Conservation (phyloP, 2,113 vertebrate genomes). For the Muntiacus reevesi region DNA sequence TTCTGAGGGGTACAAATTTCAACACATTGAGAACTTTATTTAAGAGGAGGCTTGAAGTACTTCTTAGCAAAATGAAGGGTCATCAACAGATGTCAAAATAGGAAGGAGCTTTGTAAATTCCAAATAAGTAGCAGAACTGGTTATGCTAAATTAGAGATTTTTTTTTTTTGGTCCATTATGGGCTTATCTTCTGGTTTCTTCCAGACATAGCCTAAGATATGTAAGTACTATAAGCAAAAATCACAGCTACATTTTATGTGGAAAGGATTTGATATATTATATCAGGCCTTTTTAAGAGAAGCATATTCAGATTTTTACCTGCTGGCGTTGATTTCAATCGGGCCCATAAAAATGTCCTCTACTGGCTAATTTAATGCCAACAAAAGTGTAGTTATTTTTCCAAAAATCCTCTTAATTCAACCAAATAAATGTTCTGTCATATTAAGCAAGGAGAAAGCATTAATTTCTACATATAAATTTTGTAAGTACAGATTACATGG, state of each 20-base stretch:
- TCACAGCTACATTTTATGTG: neutral
- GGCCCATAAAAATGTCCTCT: neutral
- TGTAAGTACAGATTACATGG: neutral
- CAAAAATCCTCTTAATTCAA: neutral
- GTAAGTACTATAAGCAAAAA: neutral
- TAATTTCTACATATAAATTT: constrained; percentile 6
- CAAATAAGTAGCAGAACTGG: neutral
- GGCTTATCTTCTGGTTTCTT: neutral
- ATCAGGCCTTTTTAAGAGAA: neutral
- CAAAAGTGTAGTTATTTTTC: neutral
- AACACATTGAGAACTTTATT: neutral
- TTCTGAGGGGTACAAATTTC: neutral
- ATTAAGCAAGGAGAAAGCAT: neutral
- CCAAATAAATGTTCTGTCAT: neutral
- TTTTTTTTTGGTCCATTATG: neutral
- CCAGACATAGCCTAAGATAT: neutral
- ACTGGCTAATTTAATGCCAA: constrained; percentile 14
- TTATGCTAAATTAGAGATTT: neutral
- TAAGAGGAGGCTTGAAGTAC: neutral
- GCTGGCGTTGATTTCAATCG: neutral
- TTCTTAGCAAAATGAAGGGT: neutral
- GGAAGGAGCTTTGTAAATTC: neutral
- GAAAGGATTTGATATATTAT: neutral
- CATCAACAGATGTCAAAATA: neutral
- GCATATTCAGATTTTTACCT: neutral